phyloP scores from a whole-genome alignment of 2,113 vertebrate species.

The Antechinus stuartii region DNA sequence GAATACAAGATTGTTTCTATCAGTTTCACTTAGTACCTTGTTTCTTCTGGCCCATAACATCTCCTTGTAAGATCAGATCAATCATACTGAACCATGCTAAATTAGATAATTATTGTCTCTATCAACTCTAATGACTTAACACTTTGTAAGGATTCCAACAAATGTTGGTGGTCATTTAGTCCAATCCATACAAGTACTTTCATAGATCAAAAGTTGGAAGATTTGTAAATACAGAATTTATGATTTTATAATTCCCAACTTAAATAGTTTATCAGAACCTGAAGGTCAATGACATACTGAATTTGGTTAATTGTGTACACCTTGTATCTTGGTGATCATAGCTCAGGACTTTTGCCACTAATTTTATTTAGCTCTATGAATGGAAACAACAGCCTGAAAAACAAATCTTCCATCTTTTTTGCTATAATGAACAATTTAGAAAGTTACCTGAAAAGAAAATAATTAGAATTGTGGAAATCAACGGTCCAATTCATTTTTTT shows the following conservation, averaged over 20 bases:
- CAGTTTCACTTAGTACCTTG: too few species aligned
- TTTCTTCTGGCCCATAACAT: too few species aligned
- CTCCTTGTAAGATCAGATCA: too few species aligned
- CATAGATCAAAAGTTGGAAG: not conserved
- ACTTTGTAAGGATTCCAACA: too few species aligned
- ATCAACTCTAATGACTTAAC: too few species aligned
- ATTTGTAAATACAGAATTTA: not conserved
- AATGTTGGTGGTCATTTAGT: not conserved
- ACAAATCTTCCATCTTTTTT: not conserved
- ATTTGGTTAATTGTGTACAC: not conserved
- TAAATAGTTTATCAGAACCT: not conserved
- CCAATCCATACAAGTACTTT: not conserved
- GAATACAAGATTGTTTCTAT: too few species aligned
- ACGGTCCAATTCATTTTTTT: not conserved
- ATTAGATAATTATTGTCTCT: too few species aligned
- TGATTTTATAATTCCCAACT: not conserved
- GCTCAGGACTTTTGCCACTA: not conserved
- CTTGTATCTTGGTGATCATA: not conserved
- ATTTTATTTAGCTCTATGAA: not conserved
- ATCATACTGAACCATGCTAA: too few species aligned
- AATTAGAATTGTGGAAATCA: not conserved
- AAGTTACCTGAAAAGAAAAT: slow-evolving; percentile 10
- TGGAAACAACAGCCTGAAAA: not conserved
- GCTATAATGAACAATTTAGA: not conserved
- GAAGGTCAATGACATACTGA: not conserved